Conservation (phyloP, 2,113 vertebrate species). For the Aviceda subcristata region DNA sequence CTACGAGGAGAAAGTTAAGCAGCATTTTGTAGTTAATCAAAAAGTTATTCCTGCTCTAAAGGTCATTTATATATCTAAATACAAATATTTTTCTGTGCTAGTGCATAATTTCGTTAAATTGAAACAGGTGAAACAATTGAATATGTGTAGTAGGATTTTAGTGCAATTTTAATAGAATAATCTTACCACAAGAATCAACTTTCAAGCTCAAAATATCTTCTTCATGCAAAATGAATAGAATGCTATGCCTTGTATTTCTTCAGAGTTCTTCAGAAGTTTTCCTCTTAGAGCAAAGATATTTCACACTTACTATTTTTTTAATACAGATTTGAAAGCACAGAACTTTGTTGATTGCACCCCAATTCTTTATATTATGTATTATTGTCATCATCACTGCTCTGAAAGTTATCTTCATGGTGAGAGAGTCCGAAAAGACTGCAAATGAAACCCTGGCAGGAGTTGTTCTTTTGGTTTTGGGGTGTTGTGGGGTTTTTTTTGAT, state of each 20-base stretch:
- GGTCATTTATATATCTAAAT: not conserved
- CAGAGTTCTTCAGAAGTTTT: not conserved
- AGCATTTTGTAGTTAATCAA: not conserved
- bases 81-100: not conserved
- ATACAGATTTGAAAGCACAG: not conserved
- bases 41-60: not conserved
- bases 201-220: not conserved
- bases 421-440: not conserved
- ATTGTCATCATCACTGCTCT: not conserved
- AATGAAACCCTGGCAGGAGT: fast-evolving
- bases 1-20: not conserved
- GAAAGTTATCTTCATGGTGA: not conserved
- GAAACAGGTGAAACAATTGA: not conserved
- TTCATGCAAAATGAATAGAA: not conserved
- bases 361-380: not conserved
- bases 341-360: not conserved
- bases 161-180: not conserved
- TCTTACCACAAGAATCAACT: not conserved
- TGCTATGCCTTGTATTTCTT: not conserved
- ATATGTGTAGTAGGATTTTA: not conserved
- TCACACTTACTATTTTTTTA: not conserved
- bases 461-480: fast-evolving
- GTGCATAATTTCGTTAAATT: not conserved
- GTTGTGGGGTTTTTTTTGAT: not conserved
- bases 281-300: not conserved